These are phyloP conservation scores for Synanthedon myopaeformis DNA, from an alignment of 2,888 invertebrate genomes.

Conservation along the genomic window DNA sequence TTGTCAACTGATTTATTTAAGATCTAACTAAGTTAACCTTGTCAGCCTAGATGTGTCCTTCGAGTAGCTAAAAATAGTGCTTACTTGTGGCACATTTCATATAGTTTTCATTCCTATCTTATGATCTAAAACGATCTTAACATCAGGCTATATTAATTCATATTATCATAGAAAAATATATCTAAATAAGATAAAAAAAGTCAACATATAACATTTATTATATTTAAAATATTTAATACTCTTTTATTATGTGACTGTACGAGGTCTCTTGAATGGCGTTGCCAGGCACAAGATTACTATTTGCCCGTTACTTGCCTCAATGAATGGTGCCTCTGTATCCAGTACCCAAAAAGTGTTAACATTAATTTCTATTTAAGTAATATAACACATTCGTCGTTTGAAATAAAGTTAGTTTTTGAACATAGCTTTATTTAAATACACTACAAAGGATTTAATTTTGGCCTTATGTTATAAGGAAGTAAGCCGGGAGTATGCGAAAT, in stretches of 20 bases:
- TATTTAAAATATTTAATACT: slow-evolving; percentile 1
- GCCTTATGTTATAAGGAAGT: slow-evolving; percentile 38
- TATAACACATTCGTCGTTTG: slow-evolving; percentile 1
- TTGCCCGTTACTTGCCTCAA: slow-evolving; percentile 66
- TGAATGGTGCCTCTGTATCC: slow-evolving; percentile 54
- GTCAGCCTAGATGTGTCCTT: no score
- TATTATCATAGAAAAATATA: no score
- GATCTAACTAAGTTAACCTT: no score
- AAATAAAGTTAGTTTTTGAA: slow-evolving; percentile 22
- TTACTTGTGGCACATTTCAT: no score
- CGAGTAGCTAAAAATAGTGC: no score
- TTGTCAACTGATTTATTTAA: no score
- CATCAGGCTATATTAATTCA: no score
- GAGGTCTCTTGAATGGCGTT: slow-evolving; percentile 54
- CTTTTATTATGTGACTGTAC: slow-evolving; percentile 33
- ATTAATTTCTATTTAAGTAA: slow-evolving; percentile 10
- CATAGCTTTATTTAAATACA: background rate
- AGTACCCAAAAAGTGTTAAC: slow-evolving; percentile 39
- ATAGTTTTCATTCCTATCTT: no score
- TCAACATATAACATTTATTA: no score
- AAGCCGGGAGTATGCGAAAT: slow-evolving; percentile 45
- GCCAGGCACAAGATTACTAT: slow-evolving; percentile 58
- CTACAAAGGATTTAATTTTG: slow-evolving; percentile 13
- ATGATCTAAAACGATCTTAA: no score
- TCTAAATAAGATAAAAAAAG: no score